Evolutionary conservation across 2,888 invertebrate species (phyloP), one percentile per base, ranked within the genome.

Genomic region (Sesia apiformis): DNA sequence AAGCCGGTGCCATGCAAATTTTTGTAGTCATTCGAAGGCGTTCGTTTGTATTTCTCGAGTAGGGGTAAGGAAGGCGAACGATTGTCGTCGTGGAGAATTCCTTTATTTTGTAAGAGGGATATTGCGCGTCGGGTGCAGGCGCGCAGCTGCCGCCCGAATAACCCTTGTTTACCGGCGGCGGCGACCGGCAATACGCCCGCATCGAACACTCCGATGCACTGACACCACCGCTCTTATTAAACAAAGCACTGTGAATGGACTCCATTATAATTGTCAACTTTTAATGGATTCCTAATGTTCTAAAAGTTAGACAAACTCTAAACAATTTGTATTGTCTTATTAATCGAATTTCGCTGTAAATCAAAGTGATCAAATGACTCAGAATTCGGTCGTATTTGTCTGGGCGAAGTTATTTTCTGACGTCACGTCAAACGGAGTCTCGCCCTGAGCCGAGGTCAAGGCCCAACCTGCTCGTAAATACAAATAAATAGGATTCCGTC

Each of bases 21-120:
- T 88, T 84, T 85, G 85, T 86, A 84, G 88, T 86, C 88, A 84
- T 87, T 87, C 82, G 81, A 69, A 81, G 84, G 81, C 86, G 86
- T 85, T 79, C 85, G 86, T 87, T 87, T 88, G 88, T 87, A 88
- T 88, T 86, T 85, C 84, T 87, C 81, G 81, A 80, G 74, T 69
- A 69, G 80, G 84, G 79, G 84, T 80, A 82, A 84, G 79, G 74
- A 81, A 81, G 73, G 80, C 80, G 81, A 84, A 80, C 87, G 85
- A 87, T 87, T 85, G 88, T 88, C 84, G 86, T 83, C 78, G 79
- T 66, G 63, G 61, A 68, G 78, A 74, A 81, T 81, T 86, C 82
- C 81, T 88, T 89, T 88, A 88, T 88, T 88, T 87, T 85, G 82
- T 74, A 67, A 80, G 78, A 77, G 82, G 88, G 85, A 88, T 88